Percentiles rank a stretch among this genome's conserved stretches.
phyloP scores from a whole-genome alignment of 1,140 invertebrate genomes.

The Bacillus rossius region DNA sequence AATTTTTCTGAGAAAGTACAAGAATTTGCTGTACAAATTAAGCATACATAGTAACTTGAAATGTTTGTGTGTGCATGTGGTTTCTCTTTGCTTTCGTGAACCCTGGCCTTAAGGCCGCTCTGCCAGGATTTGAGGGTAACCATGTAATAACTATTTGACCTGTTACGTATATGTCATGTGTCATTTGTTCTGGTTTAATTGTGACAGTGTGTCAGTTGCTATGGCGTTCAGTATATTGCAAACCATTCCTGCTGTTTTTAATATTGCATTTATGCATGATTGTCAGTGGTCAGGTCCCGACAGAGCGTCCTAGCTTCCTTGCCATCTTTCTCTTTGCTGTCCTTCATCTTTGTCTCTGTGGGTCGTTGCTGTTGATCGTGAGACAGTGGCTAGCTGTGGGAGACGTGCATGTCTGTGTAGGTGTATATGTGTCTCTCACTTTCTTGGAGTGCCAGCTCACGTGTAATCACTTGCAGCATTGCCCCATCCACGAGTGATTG shows the following conservation, averaged over 20 bases:
- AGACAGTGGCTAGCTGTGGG: not conserved
- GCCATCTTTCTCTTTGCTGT: not conserved
- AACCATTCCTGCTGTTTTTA: too few relatives aligned
- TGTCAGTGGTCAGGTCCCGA: not conserved
- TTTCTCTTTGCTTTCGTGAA: constrained; percentile 8
- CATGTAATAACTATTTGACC: constrained; percentile 1
- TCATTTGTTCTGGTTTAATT: not conserved
- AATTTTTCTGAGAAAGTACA: constrained; percentile 14
- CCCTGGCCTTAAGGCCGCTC: constrained; percentile 3
- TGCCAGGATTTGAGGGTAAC: not conserved
- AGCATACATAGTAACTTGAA: constrained; percentile 12
- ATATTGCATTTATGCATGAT: too few relatives aligned
- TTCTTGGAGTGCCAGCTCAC: not conserved
- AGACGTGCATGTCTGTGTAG: not conserved
- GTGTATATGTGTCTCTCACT: not conserved
- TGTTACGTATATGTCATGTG: not conserved
- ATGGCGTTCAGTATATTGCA: too few relatives aligned
- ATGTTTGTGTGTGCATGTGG: not conserved
- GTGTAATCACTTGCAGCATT: constrained; percentile 1
- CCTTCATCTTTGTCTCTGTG: not conserved
- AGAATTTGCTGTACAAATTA: constrained; percentile 19
- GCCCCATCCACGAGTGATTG: constrained; percentile 1
- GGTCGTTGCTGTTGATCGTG: not conserved
- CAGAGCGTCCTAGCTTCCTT: not conserved
- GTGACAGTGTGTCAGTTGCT: too few relatives aligned